phyloP scores from a whole-genome alignment of 1,140 invertebrate species.

The Gonatopus flavifemur region DNA sequence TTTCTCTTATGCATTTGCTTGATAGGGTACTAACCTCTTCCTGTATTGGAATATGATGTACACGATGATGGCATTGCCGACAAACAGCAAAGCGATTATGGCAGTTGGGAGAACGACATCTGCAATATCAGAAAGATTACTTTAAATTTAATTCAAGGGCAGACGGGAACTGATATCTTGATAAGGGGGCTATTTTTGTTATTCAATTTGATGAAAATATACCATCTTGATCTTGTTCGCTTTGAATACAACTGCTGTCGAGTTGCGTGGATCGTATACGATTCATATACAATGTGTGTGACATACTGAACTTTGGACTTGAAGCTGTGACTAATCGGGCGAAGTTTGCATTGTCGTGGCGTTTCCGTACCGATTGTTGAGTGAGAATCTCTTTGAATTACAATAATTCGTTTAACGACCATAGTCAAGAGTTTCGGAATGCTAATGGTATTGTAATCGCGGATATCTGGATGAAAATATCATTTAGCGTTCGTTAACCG shows the following conservation, averaged over 20 bases:
- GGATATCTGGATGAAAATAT: background rate
- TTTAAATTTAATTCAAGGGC: constrained; percentile 14
- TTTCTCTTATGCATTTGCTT: background rate
- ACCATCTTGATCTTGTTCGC: constrained; percentile 7
- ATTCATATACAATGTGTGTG: too few species aligned
- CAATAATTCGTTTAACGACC: too few species aligned
- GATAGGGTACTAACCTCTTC: constrained; percentile 66
- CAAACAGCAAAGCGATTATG: constrained; percentile 65
- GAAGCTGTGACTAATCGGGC: constrained; percentile 9
- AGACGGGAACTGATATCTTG: constrained; percentile 6
- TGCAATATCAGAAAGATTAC: constrained; percentile 52
- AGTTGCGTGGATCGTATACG: background rate
- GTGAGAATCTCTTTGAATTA: too few species aligned
- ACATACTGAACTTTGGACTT: constrained; percentile 33
- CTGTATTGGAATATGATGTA: constrained; percentile 69
- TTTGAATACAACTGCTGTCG: background rate
- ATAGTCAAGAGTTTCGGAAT: background rate
- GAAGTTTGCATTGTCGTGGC: constrained; percentile 7
- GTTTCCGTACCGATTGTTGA: background rate
- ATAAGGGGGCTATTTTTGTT: background rate
- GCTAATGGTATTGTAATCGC: background rate
- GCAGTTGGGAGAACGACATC: constrained; percentile 66
- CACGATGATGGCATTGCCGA: constrained; percentile 67
- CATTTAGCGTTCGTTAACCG: background rate
- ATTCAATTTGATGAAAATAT: constrained; percentile 10